Conservation (phyloP, 2,888 invertebrate genomes). For the Dasysyrphus tricinctus region DNA sequence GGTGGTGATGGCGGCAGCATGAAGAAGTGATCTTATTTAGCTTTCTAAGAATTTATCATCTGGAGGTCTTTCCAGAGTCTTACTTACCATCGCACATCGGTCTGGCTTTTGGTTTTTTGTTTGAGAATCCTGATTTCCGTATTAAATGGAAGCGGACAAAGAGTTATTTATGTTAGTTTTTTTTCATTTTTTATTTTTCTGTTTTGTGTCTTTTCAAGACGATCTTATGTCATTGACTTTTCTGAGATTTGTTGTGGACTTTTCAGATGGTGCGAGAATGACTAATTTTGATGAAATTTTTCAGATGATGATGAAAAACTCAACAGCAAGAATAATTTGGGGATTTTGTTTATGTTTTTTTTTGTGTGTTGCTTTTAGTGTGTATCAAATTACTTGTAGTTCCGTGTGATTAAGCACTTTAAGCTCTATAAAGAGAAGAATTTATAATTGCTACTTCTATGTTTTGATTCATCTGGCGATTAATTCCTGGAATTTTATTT, state of each 20-base stretch:
- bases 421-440: not conserved
- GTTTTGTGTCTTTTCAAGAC: slow-evolving; percentile 45
- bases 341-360: slow-evolving; percentile 16
- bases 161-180: slow-evolving; percentile 57
- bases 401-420: slow-evolving; percentile 34
- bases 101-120: slow-evolving; percentile 58
- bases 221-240: slow-evolving; percentile 71
- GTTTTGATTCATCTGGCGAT: not conserved
- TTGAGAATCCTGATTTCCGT: slow-evolving; percentile 73
- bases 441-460: not conserved
- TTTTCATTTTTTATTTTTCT: slow-evolving; percentile 14
- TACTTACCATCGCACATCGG: slow-evolving; percentile 19
- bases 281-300: slow-evolving; percentile 48
- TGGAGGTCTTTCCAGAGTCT: slow-evolving; percentile 43
- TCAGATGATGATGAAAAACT: slow-evolving; percentile 4
- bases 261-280: slow-evolving; percentile 36
- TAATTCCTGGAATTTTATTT: not conserved
- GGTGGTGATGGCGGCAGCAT: slow-evolving; percentile 45
- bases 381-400: slow-evolving; percentile 47
- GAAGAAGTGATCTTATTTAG: slow-evolving; percentile 74
- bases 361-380: not conserved
- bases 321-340: slow-evolving; percentile 12
- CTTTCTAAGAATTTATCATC: slow-evolving; percentile 74
- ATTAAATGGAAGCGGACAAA: slow-evolving; percentile 72
- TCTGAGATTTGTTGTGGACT: slow-evolving; percentile 33